phyloP scores from a whole-genome alignment of 2,888 invertebrate species.

The Coecobrya sp. region DNA sequence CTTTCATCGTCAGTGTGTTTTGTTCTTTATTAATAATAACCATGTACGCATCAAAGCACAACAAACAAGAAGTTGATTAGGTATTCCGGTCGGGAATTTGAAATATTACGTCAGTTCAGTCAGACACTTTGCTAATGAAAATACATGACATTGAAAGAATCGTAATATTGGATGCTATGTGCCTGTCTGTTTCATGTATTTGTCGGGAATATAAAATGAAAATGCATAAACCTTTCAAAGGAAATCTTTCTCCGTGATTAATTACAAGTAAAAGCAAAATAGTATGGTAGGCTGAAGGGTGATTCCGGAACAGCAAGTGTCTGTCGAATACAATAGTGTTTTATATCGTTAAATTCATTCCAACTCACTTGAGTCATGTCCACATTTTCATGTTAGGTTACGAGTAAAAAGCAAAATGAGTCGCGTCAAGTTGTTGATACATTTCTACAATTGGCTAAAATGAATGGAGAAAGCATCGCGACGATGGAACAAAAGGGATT shows the following conservation, averaged over 20 bases:
- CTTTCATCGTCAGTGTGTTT: conserved; percentile 40
- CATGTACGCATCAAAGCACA: neutral
- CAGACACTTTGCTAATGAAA: conserved; percentile 19
- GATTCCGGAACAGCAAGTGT: neutral
- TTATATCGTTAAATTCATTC: neutral
- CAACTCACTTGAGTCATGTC: neutral
- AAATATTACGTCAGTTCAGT: neutral
- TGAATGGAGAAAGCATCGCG: neutral
- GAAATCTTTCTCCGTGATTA: conserved; percentile 56
- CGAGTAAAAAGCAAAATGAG: neutral
- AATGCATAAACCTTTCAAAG: conserved; percentile 9
- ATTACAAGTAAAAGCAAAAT: conserved; percentile 17
- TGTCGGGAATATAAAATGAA: neutral
- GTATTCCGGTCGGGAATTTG: conserved; percentile 21
- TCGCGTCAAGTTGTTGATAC: neutral
- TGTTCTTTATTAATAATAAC: conserved; percentile 45
- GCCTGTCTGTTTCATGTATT: neutral
- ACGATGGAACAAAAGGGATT: neutral
- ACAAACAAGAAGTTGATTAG: conserved; percentile 27
- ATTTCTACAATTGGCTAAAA: neutral
- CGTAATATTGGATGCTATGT: neutral
- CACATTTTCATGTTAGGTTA: neutral
- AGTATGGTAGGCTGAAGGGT: neutral
- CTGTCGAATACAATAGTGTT: neutral
- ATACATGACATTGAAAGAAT: conserved; percentile 1